A percentile compares a stretch with the other conserved stretches of the same genome.
Conservation (phyloP, 2,888 invertebrate species). For the Habroteleia sp. region DNA sequence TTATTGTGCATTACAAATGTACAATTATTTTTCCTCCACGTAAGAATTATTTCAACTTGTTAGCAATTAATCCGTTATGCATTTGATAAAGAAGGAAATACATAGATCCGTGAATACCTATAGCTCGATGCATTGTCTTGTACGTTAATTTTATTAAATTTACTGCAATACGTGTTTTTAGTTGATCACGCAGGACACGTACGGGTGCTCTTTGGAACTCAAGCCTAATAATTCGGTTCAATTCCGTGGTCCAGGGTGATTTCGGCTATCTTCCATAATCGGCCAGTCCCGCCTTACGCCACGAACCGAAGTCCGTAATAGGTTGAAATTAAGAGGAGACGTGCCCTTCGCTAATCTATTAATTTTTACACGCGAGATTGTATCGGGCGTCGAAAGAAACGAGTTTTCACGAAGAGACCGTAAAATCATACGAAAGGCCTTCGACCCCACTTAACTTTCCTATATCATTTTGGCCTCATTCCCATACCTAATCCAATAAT, state of each 20-base stretch:
- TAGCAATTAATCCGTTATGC: no score
- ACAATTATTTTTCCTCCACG: no score
- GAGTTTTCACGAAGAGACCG: constrained; percentile 71
- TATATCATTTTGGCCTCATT: constrained; percentile 19
- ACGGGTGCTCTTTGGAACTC: constrained; percentile 44
- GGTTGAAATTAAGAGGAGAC: constrained; percentile 79
- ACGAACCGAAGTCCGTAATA: constrained; percentile 72
- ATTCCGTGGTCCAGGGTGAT: constrained; percentile 76
- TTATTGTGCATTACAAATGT: no score
- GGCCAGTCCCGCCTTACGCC: constrained; percentile 73
- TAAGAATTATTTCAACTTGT: no score
- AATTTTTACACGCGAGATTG: constrained; percentile 76
- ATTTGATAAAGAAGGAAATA: no score
- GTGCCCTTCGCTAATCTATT: constrained; percentile 79
- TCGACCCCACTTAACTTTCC: constrained; percentile 64
- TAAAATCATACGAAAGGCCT: constrained; percentile 61
- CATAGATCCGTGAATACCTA: no score
- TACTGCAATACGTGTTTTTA: constrained; percentile 28
- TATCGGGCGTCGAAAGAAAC: constrained; percentile 75
- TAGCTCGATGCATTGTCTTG: no score
- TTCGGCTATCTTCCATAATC: constrained; percentile 77
- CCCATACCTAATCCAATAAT: constrained; percentile 41
- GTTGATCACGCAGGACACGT: constrained; percentile 26
- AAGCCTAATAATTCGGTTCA: constrained; percentile 74
- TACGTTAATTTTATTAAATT: constrained; percentile 39